A percentile compares a stretch with the other conserved stretches of the same genome.
phyloP scores from a whole-genome alignment of 2,113 vertebrate species.

The Corvus cornix region DNA sequence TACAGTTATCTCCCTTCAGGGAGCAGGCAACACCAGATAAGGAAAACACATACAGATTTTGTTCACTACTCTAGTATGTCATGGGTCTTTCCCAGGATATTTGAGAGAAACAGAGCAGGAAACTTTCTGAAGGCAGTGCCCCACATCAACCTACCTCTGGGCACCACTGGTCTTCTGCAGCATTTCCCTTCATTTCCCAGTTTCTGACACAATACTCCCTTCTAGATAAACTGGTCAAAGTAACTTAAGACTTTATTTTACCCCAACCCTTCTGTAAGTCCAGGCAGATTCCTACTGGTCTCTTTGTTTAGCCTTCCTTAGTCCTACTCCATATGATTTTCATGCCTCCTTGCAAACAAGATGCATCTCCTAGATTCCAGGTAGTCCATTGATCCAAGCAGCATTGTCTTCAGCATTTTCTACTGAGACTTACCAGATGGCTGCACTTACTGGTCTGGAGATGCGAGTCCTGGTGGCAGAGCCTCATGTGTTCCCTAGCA shows the following conservation, averaged over 20 bases:
- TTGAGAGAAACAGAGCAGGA: not conserved
- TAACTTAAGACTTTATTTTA: not conserved
- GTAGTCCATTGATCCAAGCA: not conserved
- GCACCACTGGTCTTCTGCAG: not conserved
- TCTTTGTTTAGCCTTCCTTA: not conserved
- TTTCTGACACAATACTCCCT: not conserved
- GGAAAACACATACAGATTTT: not conserved
- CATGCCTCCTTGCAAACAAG: not conserved
- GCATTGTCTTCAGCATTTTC: not conserved
- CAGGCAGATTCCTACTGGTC: not conserved
- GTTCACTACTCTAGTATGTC: not conserved
- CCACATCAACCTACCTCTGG: not conserved
- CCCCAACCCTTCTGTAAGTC: not conserved
- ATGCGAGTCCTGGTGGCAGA: not conserved
- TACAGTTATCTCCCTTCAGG: not conserved
- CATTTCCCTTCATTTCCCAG: not conserved
- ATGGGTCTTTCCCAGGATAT: not conserved
- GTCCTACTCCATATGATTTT: not conserved
- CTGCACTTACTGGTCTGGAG: not conserved
- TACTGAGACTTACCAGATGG: not conserved
- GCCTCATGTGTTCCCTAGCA: not conserved
- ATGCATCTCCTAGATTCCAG: not conserved
- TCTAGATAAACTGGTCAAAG: not conserved
- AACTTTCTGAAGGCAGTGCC: not conserved
- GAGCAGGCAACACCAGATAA: accelerated